Evolutionary conservation across 2,888 invertebrate species (phyloP).

Genomic region (Melipona beecheii): DNA sequence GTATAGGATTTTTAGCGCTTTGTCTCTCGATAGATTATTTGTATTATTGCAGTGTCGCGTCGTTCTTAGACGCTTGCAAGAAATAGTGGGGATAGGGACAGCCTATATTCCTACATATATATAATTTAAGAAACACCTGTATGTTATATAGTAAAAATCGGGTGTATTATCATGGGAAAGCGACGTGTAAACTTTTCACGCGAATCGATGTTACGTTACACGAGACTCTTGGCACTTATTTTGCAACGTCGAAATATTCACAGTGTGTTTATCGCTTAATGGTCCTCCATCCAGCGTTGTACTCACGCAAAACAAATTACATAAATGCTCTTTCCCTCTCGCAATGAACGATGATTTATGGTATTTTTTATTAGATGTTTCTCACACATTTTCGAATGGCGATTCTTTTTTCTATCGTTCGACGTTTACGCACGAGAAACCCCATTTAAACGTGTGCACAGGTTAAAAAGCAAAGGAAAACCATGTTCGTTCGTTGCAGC

Average conservation of each 20-base stretch:
- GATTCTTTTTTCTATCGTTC: not conserved
- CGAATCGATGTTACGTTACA: conserved; percentile 24
- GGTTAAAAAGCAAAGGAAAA: conserved; percentile 7
- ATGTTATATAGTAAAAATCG: conserved; percentile 14
- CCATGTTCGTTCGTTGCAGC: not conserved
- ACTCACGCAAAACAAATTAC: conserved; percentile 32
- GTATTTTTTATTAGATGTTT: conserved; percentile 32
- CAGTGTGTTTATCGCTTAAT: conserved; percentile 46
- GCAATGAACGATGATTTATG: conserved; percentile 41
- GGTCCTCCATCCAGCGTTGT: conserved; percentile 21
- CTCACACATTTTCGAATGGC: conserved; percentile 12
- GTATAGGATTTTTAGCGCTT: not conserved
- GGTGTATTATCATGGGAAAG: conserved; percentile 44
- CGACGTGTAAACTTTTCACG: conserved; percentile 43
- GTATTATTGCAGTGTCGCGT: not conserved
- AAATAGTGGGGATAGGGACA: not conserved
- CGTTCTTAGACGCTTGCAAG: not conserved
- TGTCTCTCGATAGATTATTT: not conserved
- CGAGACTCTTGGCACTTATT: conserved; percentile 25
- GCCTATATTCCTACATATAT: not conserved
- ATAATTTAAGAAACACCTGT: conserved; percentile 10
- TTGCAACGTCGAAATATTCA: conserved; percentile 49
- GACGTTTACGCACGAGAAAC: not conserved
- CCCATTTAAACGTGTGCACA: not conserved
- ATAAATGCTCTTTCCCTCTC: not conserved